Conservation (phyloP, 2,888 invertebrate species). For the Meandrusa payeni region DNA sequence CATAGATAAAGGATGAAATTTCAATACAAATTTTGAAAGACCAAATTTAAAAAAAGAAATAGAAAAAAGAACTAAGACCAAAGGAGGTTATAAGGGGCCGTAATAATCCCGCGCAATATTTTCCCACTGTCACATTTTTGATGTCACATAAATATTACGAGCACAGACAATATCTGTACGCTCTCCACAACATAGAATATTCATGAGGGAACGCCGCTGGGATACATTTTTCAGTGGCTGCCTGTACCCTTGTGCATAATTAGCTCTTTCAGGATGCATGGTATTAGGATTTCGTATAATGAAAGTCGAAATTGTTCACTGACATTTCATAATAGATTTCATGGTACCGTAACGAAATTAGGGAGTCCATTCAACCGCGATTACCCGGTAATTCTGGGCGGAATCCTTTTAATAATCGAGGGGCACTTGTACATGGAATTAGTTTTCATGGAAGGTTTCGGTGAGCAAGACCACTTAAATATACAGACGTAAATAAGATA, state of each 20-base stretch:
- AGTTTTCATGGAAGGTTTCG: not conserved
- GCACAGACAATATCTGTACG: constrained; percentile 20
- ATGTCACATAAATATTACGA: constrained; percentile 22
- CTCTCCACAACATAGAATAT: constrained; percentile 20
- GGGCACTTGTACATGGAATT: not conserved
- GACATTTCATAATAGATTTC: constrained; percentile 16
- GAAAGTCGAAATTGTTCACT: constrained; percentile 17
- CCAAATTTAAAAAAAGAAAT: too few species aligned
- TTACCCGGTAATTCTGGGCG: constrained; percentile 2
- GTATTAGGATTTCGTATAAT: constrained; percentile 15
- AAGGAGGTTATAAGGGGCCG: not conserved
- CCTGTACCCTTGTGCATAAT: constrained; percentile 24
- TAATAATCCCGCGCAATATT: constrained; percentile 16
- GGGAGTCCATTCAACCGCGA: constrained; percentile 9
- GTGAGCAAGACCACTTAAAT: not conserved
- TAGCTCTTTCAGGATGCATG: constrained; percentile 16
- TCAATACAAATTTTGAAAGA: too few species aligned
- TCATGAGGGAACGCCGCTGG: constrained; percentile 18
- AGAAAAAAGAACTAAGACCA: too few species aligned
- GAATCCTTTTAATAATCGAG: constrained; percentile 5
- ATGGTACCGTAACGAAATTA: constrained; percentile 9
- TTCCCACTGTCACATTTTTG: constrained; percentile 20
- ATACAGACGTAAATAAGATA: too few species aligned
- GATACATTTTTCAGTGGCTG: constrained; percentile 23
- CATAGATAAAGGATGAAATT: too few species aligned